Evolutionary conservation across 1,140 invertebrate species (phyloP).

Genomic region (Leptopilina clavipes): DNA sequence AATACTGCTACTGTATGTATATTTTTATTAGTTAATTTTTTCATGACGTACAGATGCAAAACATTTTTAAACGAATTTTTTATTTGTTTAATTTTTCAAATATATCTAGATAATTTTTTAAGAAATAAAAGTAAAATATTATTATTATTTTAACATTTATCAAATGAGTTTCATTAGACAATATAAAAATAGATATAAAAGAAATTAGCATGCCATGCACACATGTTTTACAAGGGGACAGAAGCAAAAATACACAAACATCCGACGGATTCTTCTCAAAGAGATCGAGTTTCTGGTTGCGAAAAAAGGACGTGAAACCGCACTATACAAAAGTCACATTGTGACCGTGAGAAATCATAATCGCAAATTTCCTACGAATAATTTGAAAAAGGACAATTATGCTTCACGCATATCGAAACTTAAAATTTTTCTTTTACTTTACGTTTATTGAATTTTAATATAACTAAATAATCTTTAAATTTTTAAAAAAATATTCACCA

Average conservation of each 20-base stretch:
- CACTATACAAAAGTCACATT: conserved; percentile 49
- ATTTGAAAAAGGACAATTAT: background rate
- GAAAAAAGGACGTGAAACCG: conserved; percentile 67
- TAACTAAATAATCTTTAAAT: no score
- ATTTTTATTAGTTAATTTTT: no score
- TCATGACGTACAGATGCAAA: no score
- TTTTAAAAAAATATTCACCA: no score
- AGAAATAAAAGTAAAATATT: no score
- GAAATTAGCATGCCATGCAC: background rate
- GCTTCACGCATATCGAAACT: background rate
- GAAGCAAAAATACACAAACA: conserved; percentile 41
- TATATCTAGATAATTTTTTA: no score
- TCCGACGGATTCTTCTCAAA: conserved; percentile 55
- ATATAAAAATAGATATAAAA: conserved; percentile 2
- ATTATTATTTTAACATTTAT: no score
- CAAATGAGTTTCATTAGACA: background rate
- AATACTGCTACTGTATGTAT: no score
- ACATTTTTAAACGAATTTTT: no score
- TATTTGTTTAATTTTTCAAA: no score
- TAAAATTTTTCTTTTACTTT: background rate
- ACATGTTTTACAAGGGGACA: conserved; percentile 20
- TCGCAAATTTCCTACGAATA: conserved; percentile 8
- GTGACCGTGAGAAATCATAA: conserved; percentile 61
- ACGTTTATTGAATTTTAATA: no score
- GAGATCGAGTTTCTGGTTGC: conserved; percentile 63